phyloP scores from a whole-genome alignment of 2,113 vertebrate genomes.

The Peromyscus polionotus region DNA sequence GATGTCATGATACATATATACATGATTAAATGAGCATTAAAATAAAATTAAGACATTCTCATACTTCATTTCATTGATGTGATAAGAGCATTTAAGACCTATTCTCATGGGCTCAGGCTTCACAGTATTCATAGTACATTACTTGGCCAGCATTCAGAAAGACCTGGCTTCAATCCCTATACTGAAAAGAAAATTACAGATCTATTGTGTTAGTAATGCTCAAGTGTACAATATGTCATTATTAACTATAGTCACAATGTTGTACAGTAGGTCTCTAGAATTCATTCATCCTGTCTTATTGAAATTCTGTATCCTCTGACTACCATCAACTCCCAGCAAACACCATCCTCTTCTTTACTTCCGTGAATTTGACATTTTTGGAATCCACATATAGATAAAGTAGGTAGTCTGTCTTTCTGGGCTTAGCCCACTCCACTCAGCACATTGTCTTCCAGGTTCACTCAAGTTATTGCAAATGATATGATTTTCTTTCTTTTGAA shows the following conservation, averaged over 20 bases:
- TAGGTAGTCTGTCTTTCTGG: not conserved
- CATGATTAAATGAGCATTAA: not conserved
- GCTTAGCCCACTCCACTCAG: not conserved
- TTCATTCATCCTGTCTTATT: not conserved
- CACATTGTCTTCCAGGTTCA: not conserved
- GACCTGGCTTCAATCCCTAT: not conserved
- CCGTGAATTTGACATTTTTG: not conserved
- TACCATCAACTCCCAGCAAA: not conserved
- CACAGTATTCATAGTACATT: not conserved
- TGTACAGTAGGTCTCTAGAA: not conserved
- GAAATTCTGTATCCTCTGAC: not conserved
- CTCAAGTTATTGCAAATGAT: no score
- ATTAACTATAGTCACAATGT: not conserved
- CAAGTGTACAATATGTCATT: not conserved
- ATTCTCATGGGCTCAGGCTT: not conserved
- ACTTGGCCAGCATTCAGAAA: no score
- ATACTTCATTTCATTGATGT: not conserved
- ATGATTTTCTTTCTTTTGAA: not conserved
- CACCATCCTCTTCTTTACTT: not conserved
- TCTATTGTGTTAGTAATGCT: not conserved
- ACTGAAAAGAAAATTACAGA: not conserved
- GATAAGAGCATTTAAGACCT: not conserved
- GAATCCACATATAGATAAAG: not conserved
- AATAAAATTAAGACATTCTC: not conserved
- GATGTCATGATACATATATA: not conserved